Base-by-base conservation (phyloP, 2,888 invertebrate species). In the Lithophane socia region DNA sequence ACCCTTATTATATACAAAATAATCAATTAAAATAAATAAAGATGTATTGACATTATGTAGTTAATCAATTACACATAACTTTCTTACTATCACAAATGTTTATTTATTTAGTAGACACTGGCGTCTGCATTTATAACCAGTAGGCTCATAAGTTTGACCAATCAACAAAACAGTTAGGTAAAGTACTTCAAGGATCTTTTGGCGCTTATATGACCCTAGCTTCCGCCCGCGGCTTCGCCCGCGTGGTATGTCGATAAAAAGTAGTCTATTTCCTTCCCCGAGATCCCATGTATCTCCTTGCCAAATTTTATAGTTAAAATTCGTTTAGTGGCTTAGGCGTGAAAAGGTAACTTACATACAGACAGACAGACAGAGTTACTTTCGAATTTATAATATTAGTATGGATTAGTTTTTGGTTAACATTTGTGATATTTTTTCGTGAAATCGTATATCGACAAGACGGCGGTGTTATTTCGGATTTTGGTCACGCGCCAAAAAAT, bases 51-150 rank as follows among this genome's bases (percentile, higher is more conserved):
- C 49, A 9, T 1, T 9, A 16, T 65, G 10, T 24, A 8, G 37
- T 24, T 74, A 56, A 74, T 74, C 10, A 54, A 54, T 64, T 16
- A 56, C n/a, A 64, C 56, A 64, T 74, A 42, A 71, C 12, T 52
- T 42, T 71, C 21, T 75, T 52, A 21, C 12, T 29, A 61, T 16
- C 4, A 52, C 16, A 58, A 16, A 76, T 42, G 9, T 65, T 42
- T 58, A 58, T 65, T 42, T 58, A 58, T n/a, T 42, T 66, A 44
- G 9, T 44, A 16, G 16, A 47, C 9, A 75, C 42, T 66, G 29
- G 44, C 18, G 13, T 12, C 52, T 37, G 1, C n/a, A 18, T 18
- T 13, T 52, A n/a, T 44, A 24, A 47, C 29, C 29, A 9, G 21
- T 16, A 63, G 2, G 4, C 18, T 9, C 29, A 3, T 24, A 24